These are phyloP conservation scores for Clanis bilineata DNA, from an alignment of 2,888 invertebrate genomes.

Conservation along the genomic window DNA sequence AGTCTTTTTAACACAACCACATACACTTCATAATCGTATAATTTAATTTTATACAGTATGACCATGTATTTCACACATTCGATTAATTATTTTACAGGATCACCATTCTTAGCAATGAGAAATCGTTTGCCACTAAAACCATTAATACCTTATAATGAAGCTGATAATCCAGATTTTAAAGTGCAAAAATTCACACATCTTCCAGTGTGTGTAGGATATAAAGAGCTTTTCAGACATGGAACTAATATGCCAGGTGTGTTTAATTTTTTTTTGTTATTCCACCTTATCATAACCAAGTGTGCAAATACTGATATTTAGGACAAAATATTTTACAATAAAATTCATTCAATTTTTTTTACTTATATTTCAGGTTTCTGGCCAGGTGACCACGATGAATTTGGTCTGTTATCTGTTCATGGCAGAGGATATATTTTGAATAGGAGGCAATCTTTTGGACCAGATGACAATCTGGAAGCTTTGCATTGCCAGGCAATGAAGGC, in stretches of 20 bases:
- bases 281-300: no score
- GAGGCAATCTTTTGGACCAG: conserved; percentile 68
- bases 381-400: conserved; percentile 89
- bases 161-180: conserved; percentile 77
- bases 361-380: conserved; percentile 89
- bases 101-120: conserved; percentile 87
- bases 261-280: neutral
- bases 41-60: no score
- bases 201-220: conserved; percentile 84
- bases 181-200: conserved; percentile 83
- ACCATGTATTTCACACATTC: no score
- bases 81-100: conserved; percentile 55
- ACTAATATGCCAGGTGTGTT: conserved; percentile 88
- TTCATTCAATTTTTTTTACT: conserved; percentile 37
- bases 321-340: no score
- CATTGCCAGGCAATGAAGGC: conserved; percentile 89
- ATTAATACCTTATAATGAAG: conserved; percentile 81
- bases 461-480: conserved; percentile 84
- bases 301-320: no score
- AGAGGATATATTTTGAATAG: conserved; percentile 82
- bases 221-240: conserved; percentile 81
- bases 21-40: no score
- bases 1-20: no score
- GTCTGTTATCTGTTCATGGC: conserved; percentile 88
- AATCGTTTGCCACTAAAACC: conserved; percentile 86